Evolutionary conservation across 2,888 invertebrate genomes (phyloP), one percentile per base, ranked within the genome.

Genomic region (Phortica magna): DNA sequence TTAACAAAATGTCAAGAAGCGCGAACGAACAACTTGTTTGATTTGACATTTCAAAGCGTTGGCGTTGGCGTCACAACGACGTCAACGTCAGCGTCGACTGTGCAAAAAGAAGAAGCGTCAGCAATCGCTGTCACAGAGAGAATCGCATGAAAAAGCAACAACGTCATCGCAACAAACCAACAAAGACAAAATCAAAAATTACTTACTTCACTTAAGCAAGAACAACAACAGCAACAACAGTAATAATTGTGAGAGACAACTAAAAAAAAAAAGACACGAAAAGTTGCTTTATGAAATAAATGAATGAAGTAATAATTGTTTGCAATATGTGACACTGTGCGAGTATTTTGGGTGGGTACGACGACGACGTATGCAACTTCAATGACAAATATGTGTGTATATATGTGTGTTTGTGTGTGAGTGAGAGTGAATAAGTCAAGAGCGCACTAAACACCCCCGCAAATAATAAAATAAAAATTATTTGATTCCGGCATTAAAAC

Each of bases 301-400:
- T 85, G 81, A 87, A 87, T 87, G 83, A 82, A 84, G 79, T 82
- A 82, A 85, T 81, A 79, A 79, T 80, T 78, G 80, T 73, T 31
- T 72, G 73, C 74, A 79, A 79, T 76, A 81, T 77, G 83, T 71
- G 78, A 83, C 85, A 84, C 88, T 84, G 87, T 86, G 83, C 87
- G 71, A 83, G 78, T 76, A 41, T 14, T 48, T 81, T 83, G 84
- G 85, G 85, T 85, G 87, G 85, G 83, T 84, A 80, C 48, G 48
- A 9, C 48, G 48, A 80, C 48, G 48, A 9, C 48, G 48, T 12
- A 14, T 48, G 48, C 48, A 48, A 12, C 48, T 48, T 48, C 48
- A 48, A 48, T 48, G 48, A 48, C 48, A 48, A 48, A 43, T 10
- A n/a, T 83, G 78, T 77, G n/a, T n/a, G n/a, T n/a, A n/a, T 10